Conservation (phyloP, 2,113 vertebrate species). For the Abramis brama region DNA sequence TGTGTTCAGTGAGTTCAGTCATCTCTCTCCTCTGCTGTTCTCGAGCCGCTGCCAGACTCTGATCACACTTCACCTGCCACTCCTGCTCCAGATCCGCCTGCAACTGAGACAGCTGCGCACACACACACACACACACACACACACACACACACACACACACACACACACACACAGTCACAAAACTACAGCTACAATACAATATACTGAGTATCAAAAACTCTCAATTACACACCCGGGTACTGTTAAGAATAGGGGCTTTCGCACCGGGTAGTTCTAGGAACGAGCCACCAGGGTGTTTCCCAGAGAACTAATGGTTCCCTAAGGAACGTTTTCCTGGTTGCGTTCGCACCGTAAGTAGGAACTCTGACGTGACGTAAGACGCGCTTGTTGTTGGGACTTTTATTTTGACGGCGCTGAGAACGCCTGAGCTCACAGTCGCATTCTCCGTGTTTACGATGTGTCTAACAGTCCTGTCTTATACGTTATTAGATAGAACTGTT, state of each 20-base stretch:
- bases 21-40: slow-evolving; percentile 79
- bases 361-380: no score
- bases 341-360: no score
- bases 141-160: slow-evolving; percentile 35
- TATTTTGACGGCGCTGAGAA: no score
- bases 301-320: no score
- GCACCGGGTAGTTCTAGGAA: no score
- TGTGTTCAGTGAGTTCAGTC: slow-evolving; percentile 80
- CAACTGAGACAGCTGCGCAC: slow-evolving; percentile 77
- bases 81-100: slow-evolving; percentile 86
- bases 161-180: slow-evolving; percentile 30
- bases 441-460: no score
- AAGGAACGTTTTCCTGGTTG: no score
- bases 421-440: no score
- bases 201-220: not conserved
- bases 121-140: slow-evolving; percentile 41
- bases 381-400: no score
- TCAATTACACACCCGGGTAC: not conserved
- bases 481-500: no score
- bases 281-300: no score
- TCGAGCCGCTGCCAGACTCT: slow-evolving; percentile 73
- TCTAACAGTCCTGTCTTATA: no score
- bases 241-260: not conserved
- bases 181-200: not conserved
- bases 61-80: slow-evolving; percentile 82